Percentiles rank a stretch among this genome's conserved stretches.
Evolutionary conservation across 1,140 invertebrate genomes (phyloP).

Genomic region (Pogonomyrmex californicus): DNA sequence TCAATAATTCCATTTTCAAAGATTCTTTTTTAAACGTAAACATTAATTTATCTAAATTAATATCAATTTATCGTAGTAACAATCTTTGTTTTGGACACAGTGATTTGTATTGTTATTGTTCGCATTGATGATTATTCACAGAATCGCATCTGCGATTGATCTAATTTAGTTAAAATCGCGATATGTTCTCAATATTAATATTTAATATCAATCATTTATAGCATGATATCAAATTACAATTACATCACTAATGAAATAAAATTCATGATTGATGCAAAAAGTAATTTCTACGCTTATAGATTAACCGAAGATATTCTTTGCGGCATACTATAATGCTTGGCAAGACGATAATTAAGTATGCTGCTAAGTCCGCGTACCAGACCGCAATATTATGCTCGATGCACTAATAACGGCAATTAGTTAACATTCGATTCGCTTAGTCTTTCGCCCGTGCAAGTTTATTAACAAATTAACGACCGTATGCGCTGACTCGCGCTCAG

Average conservation of each 20-base stretch:
- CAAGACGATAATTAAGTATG: constrained; percentile 50
- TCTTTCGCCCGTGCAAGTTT: constrained; percentile 48
- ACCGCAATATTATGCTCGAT: constrained; percentile 50
- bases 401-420: constrained; percentile 63
- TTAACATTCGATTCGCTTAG: constrained; percentile 64
- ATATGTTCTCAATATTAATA: background rate
- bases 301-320: constrained; percentile 44
- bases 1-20: constrained; percentile 29
- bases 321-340: background rate
- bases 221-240: constrained; percentile 6
- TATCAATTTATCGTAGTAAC: constrained; percentile 7
- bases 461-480: constrained; percentile 62
- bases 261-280: constrained; percentile 25
- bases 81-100: background rate
- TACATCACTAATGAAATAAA: constrained; percentile 37
- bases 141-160: background rate
- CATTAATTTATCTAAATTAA: background rate
- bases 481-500: constrained; percentile 33
- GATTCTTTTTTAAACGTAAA: background rate
- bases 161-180: background rate
- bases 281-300: constrained; percentile 37
- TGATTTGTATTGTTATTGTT: constrained; percentile 4
- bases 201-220: background rate
- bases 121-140: background rate
- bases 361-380: constrained; percentile 20